Evolutionary conservation across 2,113 vertebrate species (phyloP), one percentile per base, ranked within the genome.

Genomic region (Malurus alboscapulatus): DNA sequence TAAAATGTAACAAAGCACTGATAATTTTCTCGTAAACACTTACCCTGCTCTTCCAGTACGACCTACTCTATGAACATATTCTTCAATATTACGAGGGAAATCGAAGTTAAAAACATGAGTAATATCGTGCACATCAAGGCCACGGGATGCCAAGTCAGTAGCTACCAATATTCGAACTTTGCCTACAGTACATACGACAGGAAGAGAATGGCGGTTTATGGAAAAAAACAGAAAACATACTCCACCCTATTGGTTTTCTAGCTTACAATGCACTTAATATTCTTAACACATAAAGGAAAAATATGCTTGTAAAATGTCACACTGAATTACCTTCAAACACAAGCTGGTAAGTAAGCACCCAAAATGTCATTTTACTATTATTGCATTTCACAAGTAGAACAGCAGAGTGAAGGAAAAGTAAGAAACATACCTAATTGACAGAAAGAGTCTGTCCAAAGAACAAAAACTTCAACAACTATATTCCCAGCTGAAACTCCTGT

Each of bases 21-120:
- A 18, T 22, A 44, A 50, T 42, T 65, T 50, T 67, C 51, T 59
- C 40, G 24, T 5, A 14, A 59, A 26, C 14, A 55, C 97, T 92
- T 94, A 99, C 99, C 99, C 99, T 57, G 99, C 99, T 96, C 99
- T 98, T 53, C 99, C 99, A 7, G 99, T 99, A 36, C 99, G 98
- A 11, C 99, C 99, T 42, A 99, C 97, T 79, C 99, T 98, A 80
- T 99, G 99, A 26, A 99, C 98, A 7, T 99, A 99, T 58, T 99
- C 99, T 84, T 99, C 99, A 48, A 99, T 98, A 91, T 99, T 99
- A n/a, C 98, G 98, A 34, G 99, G 99, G 66, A 99, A 99, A 93
- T 99, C 99, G 2, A 97, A 99, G 93, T 99, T 99, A 82, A 99
- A 98, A 50, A 99, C 99, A 4, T 99, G 99, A 1, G 99, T 99